A percentile compares a stretch with the other conserved stretches of the same genome.
phyloP scores from a whole-genome alignment of 1,140 invertebrate species.

The Caenorhabditis briggsae region DNA sequence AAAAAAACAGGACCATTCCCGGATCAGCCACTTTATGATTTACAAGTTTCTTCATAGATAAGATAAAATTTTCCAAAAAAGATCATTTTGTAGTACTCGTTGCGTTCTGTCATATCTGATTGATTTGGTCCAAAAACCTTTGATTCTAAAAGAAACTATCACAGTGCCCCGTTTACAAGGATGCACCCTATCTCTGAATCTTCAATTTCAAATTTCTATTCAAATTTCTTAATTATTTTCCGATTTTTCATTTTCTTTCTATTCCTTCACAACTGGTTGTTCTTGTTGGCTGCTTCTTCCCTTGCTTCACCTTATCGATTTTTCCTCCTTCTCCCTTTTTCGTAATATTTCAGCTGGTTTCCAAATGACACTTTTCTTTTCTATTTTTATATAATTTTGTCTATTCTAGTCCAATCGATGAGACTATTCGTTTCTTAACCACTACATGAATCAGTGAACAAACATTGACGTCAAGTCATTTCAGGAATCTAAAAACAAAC shows the following conservation, averaged over 20 bases:
- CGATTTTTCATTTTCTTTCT: neutral
- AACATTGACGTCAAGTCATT: slow-evolving; percentile 6
- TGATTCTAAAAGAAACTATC: too few relatives aligned
- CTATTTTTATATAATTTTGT: neutral
- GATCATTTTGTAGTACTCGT: too few relatives aligned
- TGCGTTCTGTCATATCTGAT: too few relatives aligned
- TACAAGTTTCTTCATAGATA: too few relatives aligned
- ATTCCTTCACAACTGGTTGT: neutral
- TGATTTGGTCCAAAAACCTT: too few relatives aligned
- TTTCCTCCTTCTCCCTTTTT: neutral
- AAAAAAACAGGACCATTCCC: too few relatives aligned
- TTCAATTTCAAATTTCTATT: too few relatives aligned
- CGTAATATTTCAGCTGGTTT: slow-evolving; percentile 1
- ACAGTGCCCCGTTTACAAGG: too few relatives aligned
- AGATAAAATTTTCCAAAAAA: too few relatives aligned
- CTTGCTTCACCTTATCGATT: slow-evolving; percentile 36
- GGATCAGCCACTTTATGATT: too few relatives aligned
- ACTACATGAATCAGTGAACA: neutral
- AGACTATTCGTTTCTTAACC: neutral
- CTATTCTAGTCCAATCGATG: too few relatives aligned
- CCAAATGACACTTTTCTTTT: neutral
- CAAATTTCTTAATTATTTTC: neutral
- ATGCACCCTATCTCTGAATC: too few relatives aligned
- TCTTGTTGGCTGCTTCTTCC: neutral
- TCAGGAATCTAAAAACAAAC: slow-evolving; percentile 13